A percentile compares a stretch with the other conserved stretches of the same genome.
Conservation (phyloP, 2,113 vertebrate species). For the Neotoma lepida region DNA sequence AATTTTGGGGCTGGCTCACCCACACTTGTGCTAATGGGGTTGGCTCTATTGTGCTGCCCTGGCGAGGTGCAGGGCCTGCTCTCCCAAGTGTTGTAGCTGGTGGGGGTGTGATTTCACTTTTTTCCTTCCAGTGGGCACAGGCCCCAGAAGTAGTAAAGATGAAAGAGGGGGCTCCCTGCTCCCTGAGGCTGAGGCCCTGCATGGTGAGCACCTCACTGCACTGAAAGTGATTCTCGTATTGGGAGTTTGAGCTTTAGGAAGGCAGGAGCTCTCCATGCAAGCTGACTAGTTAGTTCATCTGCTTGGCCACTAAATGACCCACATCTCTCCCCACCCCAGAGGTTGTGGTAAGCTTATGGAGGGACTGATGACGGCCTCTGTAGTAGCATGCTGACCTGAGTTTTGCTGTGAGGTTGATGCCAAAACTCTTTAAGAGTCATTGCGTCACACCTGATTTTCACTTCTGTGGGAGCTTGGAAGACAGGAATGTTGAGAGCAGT, state of each 20-base stretch:
- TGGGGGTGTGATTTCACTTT: neutral
- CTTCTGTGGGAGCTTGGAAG: neutral
- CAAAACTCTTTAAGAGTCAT: neutral
- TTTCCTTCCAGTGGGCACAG: neutral
- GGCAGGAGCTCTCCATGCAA: neutral
- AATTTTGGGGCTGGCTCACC: neutral
- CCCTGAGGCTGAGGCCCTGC: neutral
- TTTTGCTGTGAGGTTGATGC: neutral
- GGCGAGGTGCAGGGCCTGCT: neutral
- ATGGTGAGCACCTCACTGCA: neutral
- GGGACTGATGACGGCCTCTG: neutral
- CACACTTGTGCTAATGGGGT: neutral
- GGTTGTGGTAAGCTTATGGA: neutral
- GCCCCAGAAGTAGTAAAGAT: neutral
- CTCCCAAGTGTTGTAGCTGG: neutral
- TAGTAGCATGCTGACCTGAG: neutral
- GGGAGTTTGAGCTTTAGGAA: neutral
- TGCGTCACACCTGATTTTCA: neutral
- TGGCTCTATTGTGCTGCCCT: neutral
- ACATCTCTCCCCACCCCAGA: neutral
- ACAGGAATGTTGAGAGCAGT: neutral
- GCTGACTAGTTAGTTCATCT: neutral
- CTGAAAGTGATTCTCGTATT: neutral
- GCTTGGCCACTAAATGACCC: neutral
- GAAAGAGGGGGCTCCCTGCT: neutral